Conservation (phyloP, 2,113 vertebrate species). For the Glaucomys volans region DNA sequence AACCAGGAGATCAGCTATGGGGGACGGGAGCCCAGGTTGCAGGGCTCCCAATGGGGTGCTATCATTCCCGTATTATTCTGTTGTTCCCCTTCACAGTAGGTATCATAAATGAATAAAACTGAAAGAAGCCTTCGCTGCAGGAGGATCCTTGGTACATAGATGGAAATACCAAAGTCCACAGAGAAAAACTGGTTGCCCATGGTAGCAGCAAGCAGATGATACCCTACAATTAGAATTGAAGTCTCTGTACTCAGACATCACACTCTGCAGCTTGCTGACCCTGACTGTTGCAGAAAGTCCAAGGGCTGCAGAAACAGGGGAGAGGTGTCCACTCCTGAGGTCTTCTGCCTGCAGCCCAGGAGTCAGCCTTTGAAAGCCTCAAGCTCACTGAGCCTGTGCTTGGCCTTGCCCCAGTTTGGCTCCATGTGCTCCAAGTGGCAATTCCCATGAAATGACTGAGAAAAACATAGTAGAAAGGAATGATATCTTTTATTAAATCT, state of each 20-base stretch:
- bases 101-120: neutral
- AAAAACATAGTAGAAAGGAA: constrained; percentile 67
- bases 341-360: neutral
- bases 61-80: too few species aligned
- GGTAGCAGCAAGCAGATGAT: neutral
- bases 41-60: neutral
- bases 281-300: neutral
- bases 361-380: neutral
- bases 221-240: neutral
- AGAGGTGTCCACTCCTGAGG: neutral
- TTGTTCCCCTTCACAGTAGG: neutral
- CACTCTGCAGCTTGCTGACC: neutral
- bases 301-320: neutral
- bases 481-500: constrained; percentile 64
- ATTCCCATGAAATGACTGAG: constrained; percentile 68
- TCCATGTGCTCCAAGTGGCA: neutral
- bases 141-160: neutral
- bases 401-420: neutral
- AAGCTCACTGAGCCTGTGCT: neutral
- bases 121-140: neutral
- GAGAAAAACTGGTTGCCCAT: neutral
- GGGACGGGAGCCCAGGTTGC: neutral
- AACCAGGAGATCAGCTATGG: neutral
- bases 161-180: neutral
- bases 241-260: neutral